A percentile compares a stretch with the other conserved stretches of the same genome.
Conservation (phyloP, 1,140 invertebrate species). For the Elysia chlorotica region DNA sequence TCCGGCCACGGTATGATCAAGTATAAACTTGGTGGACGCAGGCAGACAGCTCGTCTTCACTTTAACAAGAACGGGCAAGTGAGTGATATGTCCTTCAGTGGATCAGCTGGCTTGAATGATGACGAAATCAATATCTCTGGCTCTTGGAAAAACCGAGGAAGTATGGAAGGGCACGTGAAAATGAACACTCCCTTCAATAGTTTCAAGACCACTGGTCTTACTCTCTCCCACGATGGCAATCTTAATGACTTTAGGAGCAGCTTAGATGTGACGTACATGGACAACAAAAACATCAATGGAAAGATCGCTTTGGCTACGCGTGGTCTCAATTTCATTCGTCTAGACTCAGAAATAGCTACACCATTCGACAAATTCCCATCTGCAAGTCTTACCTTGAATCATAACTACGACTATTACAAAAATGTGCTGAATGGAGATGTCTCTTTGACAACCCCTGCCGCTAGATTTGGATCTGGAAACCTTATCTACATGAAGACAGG, state of each 20-base stretch:
- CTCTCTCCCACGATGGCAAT: slow-evolving; percentile 18
- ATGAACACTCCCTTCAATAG: slow-evolving; percentile 8
- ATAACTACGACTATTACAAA: slow-evolving; percentile 8
- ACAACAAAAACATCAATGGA: slow-evolving; percentile 11
- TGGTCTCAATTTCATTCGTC: neutral
- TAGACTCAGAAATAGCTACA: neutral
- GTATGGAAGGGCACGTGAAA: neutral
- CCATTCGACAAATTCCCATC: slow-evolving; percentile 1
- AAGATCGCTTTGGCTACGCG: neutral
- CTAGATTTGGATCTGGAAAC: neutral
- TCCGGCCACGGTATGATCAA: slow-evolving; percentile 7
- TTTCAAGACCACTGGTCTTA: slow-evolving; percentile 2
- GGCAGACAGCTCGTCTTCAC: neutral
- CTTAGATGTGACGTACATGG: slow-evolving; percentile 11
- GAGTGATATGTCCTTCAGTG: neutral
- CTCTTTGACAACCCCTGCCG: neutral
- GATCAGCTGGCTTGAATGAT: slow-evolving; percentile 10
- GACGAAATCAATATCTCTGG: slow-evolving; percentile 3
- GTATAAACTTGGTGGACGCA: neutral
- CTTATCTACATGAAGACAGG: neutral
- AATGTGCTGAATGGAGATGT: neutral
- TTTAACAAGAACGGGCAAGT: slow-evolving; percentile 12
- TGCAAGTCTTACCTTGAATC: slow-evolving; percentile 7
- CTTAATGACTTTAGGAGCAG: neutral
- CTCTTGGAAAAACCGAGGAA: neutral